Base-by-base conservation (phyloP, 2,113 vertebrate species). In the Cyanistes caeruleus region DNA sequence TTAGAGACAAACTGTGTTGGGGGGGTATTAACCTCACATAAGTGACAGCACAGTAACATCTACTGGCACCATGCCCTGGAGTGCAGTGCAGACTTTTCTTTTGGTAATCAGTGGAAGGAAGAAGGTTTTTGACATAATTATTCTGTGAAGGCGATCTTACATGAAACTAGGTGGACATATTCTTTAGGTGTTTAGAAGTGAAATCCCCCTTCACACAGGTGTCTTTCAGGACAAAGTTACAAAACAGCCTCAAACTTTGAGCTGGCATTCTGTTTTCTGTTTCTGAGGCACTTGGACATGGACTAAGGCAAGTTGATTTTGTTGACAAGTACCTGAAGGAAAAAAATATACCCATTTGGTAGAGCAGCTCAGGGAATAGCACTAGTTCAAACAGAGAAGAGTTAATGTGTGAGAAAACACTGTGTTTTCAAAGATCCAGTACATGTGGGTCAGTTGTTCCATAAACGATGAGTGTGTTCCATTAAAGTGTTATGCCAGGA, bases 351-450 rank as follows among this genome's bases (percentile, higher is more conserved):
- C 9, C 25, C 13, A 7, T 62, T 81, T 65, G 6, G 25, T 62
- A 51, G 7, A 49, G 15, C 8, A 69, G 28, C 48, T 51, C 8
- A 33, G 33, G 18, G 22, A 79, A 82, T 15, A 68, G 13, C 4
- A 15, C n/a, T 53, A 46, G 5, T 60, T 89, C 65, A 56, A 78
- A 74, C 16, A 81, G 10, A 78, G 39, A 69, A 62, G 62, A 73
- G 58, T 62, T 93, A 87, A 84, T 73, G 20, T 79, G 49, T 75
- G 69, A 91, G 84, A 77, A 95, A 94, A 90, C 46, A 53, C 31
- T 15, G n/a, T 76, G 58, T 84, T 93, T 93, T 90, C 60, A 49
- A 59, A 41, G 84, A 93, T 81, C 28, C 35, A 74, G 84, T 68
- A 56, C 31, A 41, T 55, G 51, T 72, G 82, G 75, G 51, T 91